Evolutionary conservation across 2,888 invertebrate species (phyloP), one percentile per base, ranked within the genome.

Genomic region (Hypomecis punctinalis): DNA sequence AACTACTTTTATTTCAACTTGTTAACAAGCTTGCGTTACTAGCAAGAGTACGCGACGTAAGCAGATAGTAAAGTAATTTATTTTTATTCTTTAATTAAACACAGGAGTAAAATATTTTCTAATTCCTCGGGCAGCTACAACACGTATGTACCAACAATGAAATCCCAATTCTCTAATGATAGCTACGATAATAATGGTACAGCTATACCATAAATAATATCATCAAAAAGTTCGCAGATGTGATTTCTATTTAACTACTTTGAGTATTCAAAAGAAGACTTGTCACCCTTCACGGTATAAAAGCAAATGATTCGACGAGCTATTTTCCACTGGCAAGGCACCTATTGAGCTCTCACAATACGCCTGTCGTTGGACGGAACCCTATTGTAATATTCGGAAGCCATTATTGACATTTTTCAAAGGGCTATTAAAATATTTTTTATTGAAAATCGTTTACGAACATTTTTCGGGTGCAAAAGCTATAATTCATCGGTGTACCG

Each of bases 351-450:
- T 75, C 75, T 83, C 82, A 91, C 91, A 91, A 91, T 88, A 85
- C 85, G 81, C 76, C 84, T 81, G 86, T 80, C 89, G 81, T 80
- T 86, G 83, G 86, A 88, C 89, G 88, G 86, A 88, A 85, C 81
- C 80, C 86, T 76, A 88, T 91, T 91, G 90, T 90, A 85, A 85
- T 83, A 79, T 81, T 82, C 87, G 90, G 89, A 90, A 90, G 86
- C 89, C 89, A 89, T 89, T 91, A 91, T 89, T 89, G 89, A 90
- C 87, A 82, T 89, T 88, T 89, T 89, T 89, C 86, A 90, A 90
- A 88, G 84, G 85, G 83, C 88, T 85, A 86, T 90, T 89, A 89
- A 86, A 88, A 84, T 85, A 82, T 84, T 82, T 82, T 83, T 82
- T 86, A 85, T 85, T 85, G 85, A 86, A 85, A 84, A 86, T 78